These are phyloP conservation scores for Epizoanthus illoricatus DNA, from an alignment of 92 coral and sea anemone species.

Conservation along the genomic window DNA sequence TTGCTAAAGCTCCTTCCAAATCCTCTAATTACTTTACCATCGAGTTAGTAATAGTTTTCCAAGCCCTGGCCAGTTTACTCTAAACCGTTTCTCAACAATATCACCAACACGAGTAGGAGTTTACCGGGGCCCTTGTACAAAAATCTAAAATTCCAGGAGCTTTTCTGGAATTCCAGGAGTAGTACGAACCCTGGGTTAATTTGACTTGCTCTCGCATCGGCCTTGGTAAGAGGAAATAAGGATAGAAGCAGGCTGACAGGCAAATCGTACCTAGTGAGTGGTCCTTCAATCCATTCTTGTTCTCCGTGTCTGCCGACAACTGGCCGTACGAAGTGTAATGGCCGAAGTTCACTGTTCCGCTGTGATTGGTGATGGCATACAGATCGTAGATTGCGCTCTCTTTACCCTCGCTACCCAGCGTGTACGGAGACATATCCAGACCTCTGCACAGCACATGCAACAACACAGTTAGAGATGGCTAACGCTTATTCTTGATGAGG, in stretches of 20 bases:
- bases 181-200: neutral
- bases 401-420: slow-evolving; percentile 52
- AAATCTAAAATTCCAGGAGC: neutral
- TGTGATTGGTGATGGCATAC: slow-evolving; percentile 89
- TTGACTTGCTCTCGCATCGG: neutral
- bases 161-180: neutral
- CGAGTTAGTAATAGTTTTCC: too few relatives aligned
- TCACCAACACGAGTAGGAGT: too few relatives aligned
- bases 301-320: slow-evolving; percentile 43
- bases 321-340: slow-evolving; percentile 89
- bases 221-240: neutral
- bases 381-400: slow-evolving; percentile 80
- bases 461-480: too few relatives aligned
- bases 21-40: too few relatives aligned
- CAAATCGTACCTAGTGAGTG: slow-evolving; percentile 57
- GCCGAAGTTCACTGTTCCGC: slow-evolving; percentile 90
- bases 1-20: too few relatives aligned
- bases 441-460: slow-evolving; percentile 54
- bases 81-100: too few relatives aligned
- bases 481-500: too few relatives aligned
- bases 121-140: too few relatives aligned
- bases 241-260: neutral
- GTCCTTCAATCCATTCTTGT: slow-evolving; percentile 28
- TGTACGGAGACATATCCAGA: slow-evolving; percentile 85
- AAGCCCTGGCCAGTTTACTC: too few relatives aligned